Percentiles rank a stretch among this genome's conserved stretches.
Conservation (phyloP, 2,888 invertebrate genomes). For the Trachelus troglodyta region DNA sequence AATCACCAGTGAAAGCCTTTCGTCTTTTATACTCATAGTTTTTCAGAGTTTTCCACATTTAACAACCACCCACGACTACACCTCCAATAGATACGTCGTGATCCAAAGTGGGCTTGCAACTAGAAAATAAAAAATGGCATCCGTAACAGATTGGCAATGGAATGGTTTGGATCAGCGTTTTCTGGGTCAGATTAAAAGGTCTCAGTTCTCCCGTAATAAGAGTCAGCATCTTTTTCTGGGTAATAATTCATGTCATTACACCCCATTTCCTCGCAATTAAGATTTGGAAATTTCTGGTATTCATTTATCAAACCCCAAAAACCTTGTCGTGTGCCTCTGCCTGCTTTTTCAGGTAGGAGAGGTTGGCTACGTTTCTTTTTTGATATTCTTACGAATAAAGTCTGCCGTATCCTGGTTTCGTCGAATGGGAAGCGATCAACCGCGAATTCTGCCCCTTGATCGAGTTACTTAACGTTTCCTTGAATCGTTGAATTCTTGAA, state of each 20-base stretch:
- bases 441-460: not conserved
- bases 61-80: not conserved
- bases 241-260: slow-evolving; percentile 61
- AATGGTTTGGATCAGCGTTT: slow-evolving; percentile 57
- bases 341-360: not conserved
- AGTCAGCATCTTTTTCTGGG: slow-evolving; percentile 61
- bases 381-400: not conserved
- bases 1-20: not conserved
- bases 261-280: slow-evolving; percentile 59
- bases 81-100: not conserved
- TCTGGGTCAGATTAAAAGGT: slow-evolving; percentile 53
- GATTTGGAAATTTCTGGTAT: slow-evolving; percentile 47
- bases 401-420: not conserved
- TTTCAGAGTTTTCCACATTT: not conserved
- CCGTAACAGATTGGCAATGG: slow-evolving; percentile 56
- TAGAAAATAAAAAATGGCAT: slow-evolving; percentile 15
- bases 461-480: not conserved
- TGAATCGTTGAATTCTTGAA: not conserved
- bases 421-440: not conserved
- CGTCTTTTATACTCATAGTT: not conserved
- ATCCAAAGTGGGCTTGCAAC: not conserved
- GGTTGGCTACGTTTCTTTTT: not conserved
- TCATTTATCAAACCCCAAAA: slow-evolving; percentile 27
- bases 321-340: not conserved
- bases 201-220: slow-evolving; percentile 49